Percentiles rank a stretch among this genome's conserved stretches.
phyloP scores from a whole-genome alignment of 1,140 invertebrate species.

The Mercenaria mercenaria region DNA sequence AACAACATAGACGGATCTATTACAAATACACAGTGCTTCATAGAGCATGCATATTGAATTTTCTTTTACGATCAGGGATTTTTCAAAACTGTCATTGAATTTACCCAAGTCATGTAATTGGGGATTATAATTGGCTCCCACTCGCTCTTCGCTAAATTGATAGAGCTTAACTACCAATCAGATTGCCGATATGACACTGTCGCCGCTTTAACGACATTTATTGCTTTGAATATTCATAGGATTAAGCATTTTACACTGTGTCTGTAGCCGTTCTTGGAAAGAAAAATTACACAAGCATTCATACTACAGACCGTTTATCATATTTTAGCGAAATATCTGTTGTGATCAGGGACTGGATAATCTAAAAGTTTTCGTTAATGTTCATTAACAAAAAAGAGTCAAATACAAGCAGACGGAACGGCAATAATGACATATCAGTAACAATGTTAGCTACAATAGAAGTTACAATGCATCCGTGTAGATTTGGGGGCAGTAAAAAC shows the following conservation, averaged over 20 bases:
- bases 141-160: not conserved
- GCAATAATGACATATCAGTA: not conserved
- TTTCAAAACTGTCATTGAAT: not conserved
- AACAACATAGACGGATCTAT: too few species aligned
- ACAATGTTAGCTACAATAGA: conserved; percentile 6
- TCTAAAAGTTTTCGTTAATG: not conserved
- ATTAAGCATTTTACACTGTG: not conserved
- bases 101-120: not conserved
- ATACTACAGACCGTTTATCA: too few species aligned
- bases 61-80: too few species aligned
- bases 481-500: conserved; percentile 45
- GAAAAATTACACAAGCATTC: not conserved
- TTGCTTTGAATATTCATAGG: conserved; percentile 23
- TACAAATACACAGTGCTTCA: too few species aligned
- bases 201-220: not conserved
- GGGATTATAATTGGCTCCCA: not conserved
- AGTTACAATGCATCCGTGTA: conserved; percentile 49
- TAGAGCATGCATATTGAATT: too few species aligned
- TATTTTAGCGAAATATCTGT: too few species aligned
- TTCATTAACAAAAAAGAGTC: not conserved
- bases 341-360: too few species aligned
- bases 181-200: not conserved
- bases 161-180: not conserved
- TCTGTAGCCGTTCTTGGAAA: not conserved
- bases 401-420: not conserved